Conservation (phyloP, 2,113 vertebrate species). For the Antechinus stuartii region DNA sequence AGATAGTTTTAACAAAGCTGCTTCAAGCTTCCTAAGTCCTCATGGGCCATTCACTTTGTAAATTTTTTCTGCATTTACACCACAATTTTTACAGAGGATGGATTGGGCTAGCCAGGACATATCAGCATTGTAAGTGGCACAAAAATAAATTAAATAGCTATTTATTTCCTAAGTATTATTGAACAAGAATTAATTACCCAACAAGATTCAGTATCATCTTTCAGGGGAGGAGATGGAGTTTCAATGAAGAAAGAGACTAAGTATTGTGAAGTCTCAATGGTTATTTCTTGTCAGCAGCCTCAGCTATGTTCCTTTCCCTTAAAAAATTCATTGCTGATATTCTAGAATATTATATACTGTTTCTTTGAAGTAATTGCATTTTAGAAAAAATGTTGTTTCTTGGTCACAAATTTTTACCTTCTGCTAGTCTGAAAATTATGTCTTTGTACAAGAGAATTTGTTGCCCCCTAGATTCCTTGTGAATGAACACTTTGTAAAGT, state of each 20-base stretch:
- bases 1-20: neutral
- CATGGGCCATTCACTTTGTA: neutral
- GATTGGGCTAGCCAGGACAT: neutral
- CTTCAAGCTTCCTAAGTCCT: neutral
- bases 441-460: conserved; percentile 14
- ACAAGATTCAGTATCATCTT: too few species aligned
- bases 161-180: neutral
- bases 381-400: neutral
- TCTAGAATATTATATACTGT: neutral
- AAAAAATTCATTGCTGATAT: neutral
- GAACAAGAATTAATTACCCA: too few species aligned
- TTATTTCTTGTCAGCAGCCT: neutral
- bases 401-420: conserved; percentile 9
- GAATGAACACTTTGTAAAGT: neutral
- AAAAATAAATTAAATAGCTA: neutral
- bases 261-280: neutral
- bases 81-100: neutral
- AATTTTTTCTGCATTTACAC: neutral
- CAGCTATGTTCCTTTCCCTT: neutral
- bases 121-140: neutral
- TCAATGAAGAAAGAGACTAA: too few species aligned
- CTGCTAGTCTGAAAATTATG: neutral
- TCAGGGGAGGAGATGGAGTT: too few species aligned
- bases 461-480: neutral
- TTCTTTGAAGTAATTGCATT: neutral